Evolutionary conservation across 2,888 invertebrate genomes (phyloP).

Genomic region (Mimumesa dahlbomi): DNA sequence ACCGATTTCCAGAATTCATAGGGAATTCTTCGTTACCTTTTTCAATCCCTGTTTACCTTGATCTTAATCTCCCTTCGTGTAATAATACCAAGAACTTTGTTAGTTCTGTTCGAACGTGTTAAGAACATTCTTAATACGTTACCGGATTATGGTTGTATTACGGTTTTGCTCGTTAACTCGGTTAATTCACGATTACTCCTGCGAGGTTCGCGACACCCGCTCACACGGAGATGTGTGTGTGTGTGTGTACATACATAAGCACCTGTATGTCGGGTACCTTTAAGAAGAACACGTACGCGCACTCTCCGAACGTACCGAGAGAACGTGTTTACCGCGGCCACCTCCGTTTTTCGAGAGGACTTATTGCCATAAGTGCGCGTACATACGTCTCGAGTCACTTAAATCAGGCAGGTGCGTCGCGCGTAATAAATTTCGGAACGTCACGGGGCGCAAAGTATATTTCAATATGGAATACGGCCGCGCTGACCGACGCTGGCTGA

Average conservation of each 20-base stretch:
- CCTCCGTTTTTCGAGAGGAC: conserved; percentile 17
- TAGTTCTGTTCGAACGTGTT: not conserved
- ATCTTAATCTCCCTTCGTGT: not conserved
- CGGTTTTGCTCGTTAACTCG: not conserved
- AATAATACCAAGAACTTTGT: not conserved
- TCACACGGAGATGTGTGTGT: not conserved
- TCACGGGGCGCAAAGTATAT: conserved; percentile 28
- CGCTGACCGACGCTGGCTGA: conserved; percentile 13
- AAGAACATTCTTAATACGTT: not conserved
- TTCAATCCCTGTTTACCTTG: not conserved
- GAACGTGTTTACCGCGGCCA: conserved; percentile 18
- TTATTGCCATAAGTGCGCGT: conserved; percentile 50
- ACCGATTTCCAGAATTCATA: not conserved
- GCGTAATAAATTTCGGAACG: conserved; percentile 51
- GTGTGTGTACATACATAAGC: too few species aligned
- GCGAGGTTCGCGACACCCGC: not conserved
- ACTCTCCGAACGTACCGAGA: conserved; percentile 18
- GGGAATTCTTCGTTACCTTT: not conserved
- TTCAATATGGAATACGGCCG: conserved; percentile 11
- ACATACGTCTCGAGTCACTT: conserved; percentile 42
- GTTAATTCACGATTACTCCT: not conserved
- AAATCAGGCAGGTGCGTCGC: conserved; percentile 58
- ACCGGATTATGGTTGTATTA: not conserved
- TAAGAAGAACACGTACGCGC: conserved; percentile 32
- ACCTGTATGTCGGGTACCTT: conserved; percentile 35